Base-by-base conservation (phyloP, 2,797 vertebrate species). In the Enteromius radiatus region DNA sequence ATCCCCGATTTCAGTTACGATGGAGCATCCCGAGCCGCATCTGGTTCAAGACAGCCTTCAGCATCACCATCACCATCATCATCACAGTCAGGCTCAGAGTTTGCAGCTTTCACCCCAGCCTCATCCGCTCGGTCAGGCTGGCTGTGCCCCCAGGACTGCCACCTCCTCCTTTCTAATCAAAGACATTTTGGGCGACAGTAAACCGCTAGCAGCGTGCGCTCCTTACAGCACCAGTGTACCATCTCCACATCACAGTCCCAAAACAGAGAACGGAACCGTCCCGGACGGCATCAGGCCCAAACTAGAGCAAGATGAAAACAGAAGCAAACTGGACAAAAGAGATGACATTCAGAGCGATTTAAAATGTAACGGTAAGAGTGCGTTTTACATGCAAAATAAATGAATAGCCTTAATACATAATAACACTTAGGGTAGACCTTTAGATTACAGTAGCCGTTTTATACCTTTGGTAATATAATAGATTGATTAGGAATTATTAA, bases 161-260 rank as follows among this genome's bases (percentile, higher is more conserved):
- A 98, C 98, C 85, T 98, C 97, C 84, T 99, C 98, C 33, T 99
- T 99, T 90, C 86, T 99, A 91, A 99, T 99, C 93, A 99, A 98
- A 94, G 98, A 99, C 97, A 99, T 99, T 95, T 90, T 99, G 91
- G 97, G 97, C 71, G 98, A 99, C 94, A 97, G 97, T 90, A 99
- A 99, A 94, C 98, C 98, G 31, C 95, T 99, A 91, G 98, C 98
- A 84, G 96, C 98, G 28, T 99, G 98, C 88, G 98, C 98, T 77
- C 98, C 97, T 90, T 99, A 99, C 95, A 99, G 97, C 92, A 99
- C 97, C 92, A 98, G 96, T 78, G 96, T 98, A 23, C 97, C 96
- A 19, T 96, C 95, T 36, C 97, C 97, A 23, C 97, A 96, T 56
- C 97, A 97, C 93, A 95, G 96, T 70, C 97, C 97, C 38, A 99